A percentile compares a stretch with the other conserved stretches of the same genome.
Evolutionary conservation across 1,140 invertebrate genomes (phyloP).

Genomic region (Chlorops oryzae): DNA sequence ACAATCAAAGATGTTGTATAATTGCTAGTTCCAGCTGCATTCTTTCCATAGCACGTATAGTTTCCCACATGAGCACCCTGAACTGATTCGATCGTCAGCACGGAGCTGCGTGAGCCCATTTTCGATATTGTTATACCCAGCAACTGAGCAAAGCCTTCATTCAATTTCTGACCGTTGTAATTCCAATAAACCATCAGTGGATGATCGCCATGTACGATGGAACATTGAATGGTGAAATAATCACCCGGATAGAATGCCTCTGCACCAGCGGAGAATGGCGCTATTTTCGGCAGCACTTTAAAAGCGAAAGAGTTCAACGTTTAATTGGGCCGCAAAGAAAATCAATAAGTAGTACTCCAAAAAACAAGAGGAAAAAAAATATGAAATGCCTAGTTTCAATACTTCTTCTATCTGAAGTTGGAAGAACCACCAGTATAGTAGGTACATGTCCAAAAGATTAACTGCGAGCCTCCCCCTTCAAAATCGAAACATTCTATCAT

Average conservation of each 20-base stretch:
- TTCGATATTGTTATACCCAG: constrained; percentile 52
- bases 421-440: too few species aligned
- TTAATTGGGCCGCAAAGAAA: too few species aligned
- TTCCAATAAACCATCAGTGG: constrained; percentile 71
- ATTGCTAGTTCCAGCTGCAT: constrained; percentile 61
- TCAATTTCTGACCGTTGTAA: constrained; percentile 54
- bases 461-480: too few species aligned
- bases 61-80: constrained; percentile 66
- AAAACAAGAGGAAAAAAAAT: too few species aligned
- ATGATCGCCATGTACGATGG: constrained; percentile 69
- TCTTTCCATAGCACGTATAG: constrained; percentile 75
- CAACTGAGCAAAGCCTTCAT: constrained; percentile 10
- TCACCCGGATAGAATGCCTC: constrained; percentile 60
- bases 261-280: constrained; percentile 57
- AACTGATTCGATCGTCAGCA: constrained; percentile 67
- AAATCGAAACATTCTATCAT: too few species aligned
- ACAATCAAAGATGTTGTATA: constrained; percentile 61
- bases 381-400: too few species aligned
- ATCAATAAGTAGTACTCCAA: too few species aligned
- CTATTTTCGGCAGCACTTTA: constrained; percentile 59
- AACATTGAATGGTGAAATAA: constrained; percentile 61
- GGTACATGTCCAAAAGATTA: too few species aligned
- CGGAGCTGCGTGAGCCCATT: constrained; percentile 55
- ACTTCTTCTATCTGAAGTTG: too few species aligned
- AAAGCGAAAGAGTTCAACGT: constrained; percentile 5